phyloP scores from a whole-genome alignment of 64 coral and sea anemone genomes.

The Pocillopora damicornis region DNA sequence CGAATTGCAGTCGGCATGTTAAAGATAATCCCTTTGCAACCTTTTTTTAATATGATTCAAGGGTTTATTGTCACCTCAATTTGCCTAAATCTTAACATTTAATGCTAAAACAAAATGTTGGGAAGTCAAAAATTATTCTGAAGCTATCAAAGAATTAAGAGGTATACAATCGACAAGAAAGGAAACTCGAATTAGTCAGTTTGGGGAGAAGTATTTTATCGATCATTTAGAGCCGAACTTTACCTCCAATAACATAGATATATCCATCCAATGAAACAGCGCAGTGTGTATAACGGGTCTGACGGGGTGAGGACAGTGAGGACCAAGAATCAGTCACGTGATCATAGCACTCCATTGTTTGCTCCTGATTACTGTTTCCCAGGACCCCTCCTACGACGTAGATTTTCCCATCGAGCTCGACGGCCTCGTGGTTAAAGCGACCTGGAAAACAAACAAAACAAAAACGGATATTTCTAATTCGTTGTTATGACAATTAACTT shows the following conservation, averaged over 20 bases:
- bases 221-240: background rate
- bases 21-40: too few relatives aligned
- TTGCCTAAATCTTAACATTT: too few relatives aligned
- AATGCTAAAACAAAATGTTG: too few relatives aligned
- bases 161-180: too few relatives aligned
- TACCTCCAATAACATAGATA: slow-evolving; percentile 87
- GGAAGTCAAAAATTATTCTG: too few relatives aligned
- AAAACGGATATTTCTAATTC: background rate
- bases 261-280: slow-evolving; percentile 62
- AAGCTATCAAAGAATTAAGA: too few relatives aligned
- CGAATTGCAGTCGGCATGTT: too few relatives aligned
- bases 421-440: slow-evolving; percentile 67
- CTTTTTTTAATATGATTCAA: too few relatives aligned
- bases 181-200: too few relatives aligned
- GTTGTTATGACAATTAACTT: too few relatives aligned
- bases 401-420: slow-evolving; percentile 56
- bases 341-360: slow-evolving; percentile 69
- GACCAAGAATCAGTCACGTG: slow-evolving; percentile 51
- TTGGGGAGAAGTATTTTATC: background rate
- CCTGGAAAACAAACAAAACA: slow-evolving; percentile 6
- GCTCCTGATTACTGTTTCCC: slow-evolving; percentile 36
- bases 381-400: slow-evolving; percentile 73
- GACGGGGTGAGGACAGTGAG: slow-evolving; percentile 51
- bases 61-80: too few relatives aligned
- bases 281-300: slow-evolving; percentile 59